Conservation (phyloP, 92 coral and sea anemone genomes). For the Muricea muricata region DNA sequence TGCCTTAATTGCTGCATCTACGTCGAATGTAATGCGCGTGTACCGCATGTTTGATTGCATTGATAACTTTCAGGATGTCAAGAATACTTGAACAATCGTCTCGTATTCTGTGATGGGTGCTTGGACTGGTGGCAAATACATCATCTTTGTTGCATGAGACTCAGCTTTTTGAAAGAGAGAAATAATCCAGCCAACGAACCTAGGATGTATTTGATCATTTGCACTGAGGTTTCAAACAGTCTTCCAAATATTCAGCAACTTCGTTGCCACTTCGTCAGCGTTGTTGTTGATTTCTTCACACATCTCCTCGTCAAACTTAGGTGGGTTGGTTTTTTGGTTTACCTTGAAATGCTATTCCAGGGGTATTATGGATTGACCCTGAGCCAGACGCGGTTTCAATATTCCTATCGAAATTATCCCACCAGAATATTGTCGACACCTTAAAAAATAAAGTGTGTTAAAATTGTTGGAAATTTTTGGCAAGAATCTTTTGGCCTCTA, state of each 20-base stretch:
- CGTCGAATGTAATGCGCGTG: slow-evolving; percentile 13
- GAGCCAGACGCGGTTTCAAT: slow-evolving; percentile 35
- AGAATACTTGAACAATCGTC: slow-evolving; percentile 24
- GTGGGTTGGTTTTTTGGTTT: slow-evolving; percentile 5
- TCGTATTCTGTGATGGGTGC: slow-evolving; percentile 27
- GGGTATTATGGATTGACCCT: slow-evolving; percentile 13
- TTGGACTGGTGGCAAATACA: slow-evolving; percentile 12
- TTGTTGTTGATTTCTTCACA: not conserved
- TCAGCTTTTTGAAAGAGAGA: not conserved
- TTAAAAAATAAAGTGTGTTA: not conserved
- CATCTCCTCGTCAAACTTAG: not conserved
- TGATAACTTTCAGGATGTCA: not conserved
- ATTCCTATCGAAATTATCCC: slow-evolving; percentile 26
- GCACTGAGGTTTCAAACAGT: slow-evolving; percentile 17
- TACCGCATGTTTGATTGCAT: slow-evolving; percentile 21
- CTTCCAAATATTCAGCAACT: slow-evolving; percentile 25
- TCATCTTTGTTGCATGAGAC: slow-evolving; percentile 20
- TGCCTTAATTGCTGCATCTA: slow-evolving; percentile 20
- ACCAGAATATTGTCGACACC: slow-evolving; percentile 24
- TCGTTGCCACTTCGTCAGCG: not conserved
- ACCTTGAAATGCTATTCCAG: slow-evolving; percentile 11
- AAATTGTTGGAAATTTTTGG: not conserved
- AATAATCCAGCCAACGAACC: slow-evolving; percentile 29
- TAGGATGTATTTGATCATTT: not conserved
- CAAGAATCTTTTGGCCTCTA: no score